Conservation (phyloP, 37 sponge, comb jelly and placozoan genomes). For the Cladorhizidae sp. region DNA sequence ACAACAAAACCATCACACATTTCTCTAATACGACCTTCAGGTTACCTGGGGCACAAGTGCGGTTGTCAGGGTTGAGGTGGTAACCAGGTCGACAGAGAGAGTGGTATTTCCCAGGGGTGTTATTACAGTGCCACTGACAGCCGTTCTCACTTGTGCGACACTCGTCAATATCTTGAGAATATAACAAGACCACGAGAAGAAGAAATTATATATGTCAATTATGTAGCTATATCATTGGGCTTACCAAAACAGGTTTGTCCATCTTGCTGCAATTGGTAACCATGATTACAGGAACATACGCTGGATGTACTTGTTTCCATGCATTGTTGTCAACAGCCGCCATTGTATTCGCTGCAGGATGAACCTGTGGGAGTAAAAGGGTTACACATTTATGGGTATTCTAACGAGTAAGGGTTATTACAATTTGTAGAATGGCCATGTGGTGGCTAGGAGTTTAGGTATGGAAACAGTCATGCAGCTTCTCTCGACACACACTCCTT, state of each 20-base stretch:
- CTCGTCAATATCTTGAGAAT: conserved; percentile 28
- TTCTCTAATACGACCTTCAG: no score
- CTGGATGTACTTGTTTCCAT: not conserved
- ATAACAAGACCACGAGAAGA: not conserved
- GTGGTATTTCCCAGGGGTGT: conserved; percentile 30
- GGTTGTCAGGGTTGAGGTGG: conserved; percentile 13
- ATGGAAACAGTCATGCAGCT: no score
- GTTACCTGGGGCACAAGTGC: conserved; percentile 40
- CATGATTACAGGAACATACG: conserved; percentile 36
- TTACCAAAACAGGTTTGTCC: conserved; percentile 51
- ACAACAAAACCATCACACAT: no score
- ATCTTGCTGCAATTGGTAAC: conserved; percentile 34
- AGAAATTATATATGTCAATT: not conserved
- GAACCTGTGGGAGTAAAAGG: not conserved
- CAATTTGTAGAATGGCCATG: no score
- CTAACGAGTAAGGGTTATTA: no score
- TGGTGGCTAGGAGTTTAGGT: no score
- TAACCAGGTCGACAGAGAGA: conserved; percentile 28
- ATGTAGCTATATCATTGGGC: not conserved
- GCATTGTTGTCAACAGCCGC: conserved; percentile 50
- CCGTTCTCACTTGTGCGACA: not conserved
- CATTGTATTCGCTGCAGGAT: conserved; percentile 30
- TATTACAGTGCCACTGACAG: conserved; percentile 25
- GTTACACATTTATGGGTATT: not conserved
- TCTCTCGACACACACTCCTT: no score